These are phyloP conservation scores for Ypsolopha sequella DNA, from an alignment of 2,888 invertebrate genomes.

Conservation along the genomic window DNA sequence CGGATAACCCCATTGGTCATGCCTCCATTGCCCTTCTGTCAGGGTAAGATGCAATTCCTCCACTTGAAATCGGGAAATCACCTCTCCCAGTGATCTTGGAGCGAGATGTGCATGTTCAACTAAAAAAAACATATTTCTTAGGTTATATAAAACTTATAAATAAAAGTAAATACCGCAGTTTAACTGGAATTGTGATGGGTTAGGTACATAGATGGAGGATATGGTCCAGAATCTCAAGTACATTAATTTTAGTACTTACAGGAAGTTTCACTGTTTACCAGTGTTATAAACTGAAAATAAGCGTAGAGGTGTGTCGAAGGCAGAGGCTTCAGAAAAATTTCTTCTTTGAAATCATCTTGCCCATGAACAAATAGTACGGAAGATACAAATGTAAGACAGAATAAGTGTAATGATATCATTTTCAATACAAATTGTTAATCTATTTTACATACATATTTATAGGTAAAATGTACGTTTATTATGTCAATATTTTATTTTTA, in stretches of 20 bases:
- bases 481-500: too few species aligned
- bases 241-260: conserved; percentile 64
- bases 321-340: conserved; percentile 88
- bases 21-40: conserved; percentile 95
- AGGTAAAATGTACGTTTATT: too few species aligned
- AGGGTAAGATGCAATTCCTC: conserved; percentile 92
- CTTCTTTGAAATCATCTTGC: conserved; percentile 86
- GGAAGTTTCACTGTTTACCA: conserved; percentile 73
- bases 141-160: not conserved
- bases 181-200: too few species aligned
- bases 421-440: too few species aligned
- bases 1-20: conserved; percentile 96
- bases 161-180: not conserved
- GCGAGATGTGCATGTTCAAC: conserved; percentile 89
- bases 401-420: not conserved
- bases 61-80: conserved; percentile 85
- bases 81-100: conserved; percentile 90
- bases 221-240: too few species aligned
- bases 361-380: conserved; percentile 16
- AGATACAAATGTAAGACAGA: not conserved
- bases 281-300: conserved; percentile 92
- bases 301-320: conserved; percentile 87
- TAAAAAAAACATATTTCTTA: conserved; percentile 31
- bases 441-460: too few species aligned
- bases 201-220: too few species aligned